Base-by-base conservation (phyloP, 2,888 invertebrate species). In the Apomyelois bistriatella region DNA sequence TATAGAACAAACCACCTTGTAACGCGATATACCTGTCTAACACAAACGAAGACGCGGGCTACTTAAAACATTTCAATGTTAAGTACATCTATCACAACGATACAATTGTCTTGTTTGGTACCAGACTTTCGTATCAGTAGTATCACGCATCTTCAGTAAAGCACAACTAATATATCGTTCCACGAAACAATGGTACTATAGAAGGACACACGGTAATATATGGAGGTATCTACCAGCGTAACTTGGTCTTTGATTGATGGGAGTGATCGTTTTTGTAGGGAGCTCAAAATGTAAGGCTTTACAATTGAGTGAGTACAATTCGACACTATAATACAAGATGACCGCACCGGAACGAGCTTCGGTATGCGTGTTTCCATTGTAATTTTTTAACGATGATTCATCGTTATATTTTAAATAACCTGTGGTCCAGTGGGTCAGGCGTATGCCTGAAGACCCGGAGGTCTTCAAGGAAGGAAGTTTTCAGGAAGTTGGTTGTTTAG, bases 331-430 rank as follows among this genome's bases (percentile, higher is more conserved):
- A 81, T 79, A 65, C 71, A 72, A 76, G 81, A 79, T 84, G 82
- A 81, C 75, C 74, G 74, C 82, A 80, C 82, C 85, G 84, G 84
- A 85, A 85, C 84, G 79, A 75, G 70, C 80, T 72, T 78, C 64
- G 58, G 59, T 15, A 53, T 16, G 51, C 53, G 56, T 59, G 79
- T 80, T 74, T 80, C 70, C 86, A 73, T 70, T 83, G 58, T 55
- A 30, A 42, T 6, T 10, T 43, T 22, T n/a, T 12, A 28, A 42
- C n/a, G n/a, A n/a, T n/a, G n/a, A n/a, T n/a, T n/a, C n/a, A n/a
- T n/a, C n/a, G n/a, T n/a, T n/a, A n/a, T n/a, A n/a, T n/a, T n/a
- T n/a, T n/a, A n/a, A n/a, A n/a, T n/a, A n/a, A n/a, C n/a, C n/a
- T n/a, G n/a, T n/a, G n/a, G n/a, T n/a, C n/a, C n/a, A n/a, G n/a